Evolutionary conservation across 1,140 invertebrate genomes (phyloP).

Genomic region (Antheraea mylitta): DNA sequence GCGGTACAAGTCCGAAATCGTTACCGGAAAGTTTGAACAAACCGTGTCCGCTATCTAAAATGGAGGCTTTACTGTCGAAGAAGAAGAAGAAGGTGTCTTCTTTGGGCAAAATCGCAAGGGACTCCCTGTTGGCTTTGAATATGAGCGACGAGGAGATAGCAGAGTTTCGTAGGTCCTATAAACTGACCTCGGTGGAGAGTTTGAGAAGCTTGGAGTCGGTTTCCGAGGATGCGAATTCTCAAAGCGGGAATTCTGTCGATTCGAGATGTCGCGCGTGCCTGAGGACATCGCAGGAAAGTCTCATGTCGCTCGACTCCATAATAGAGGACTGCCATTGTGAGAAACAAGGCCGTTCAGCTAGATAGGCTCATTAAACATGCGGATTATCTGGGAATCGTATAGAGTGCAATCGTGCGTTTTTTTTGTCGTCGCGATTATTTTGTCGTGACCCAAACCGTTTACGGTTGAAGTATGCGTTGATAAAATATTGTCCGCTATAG

Average conservation of each 20-base stretch:
- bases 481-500: background rate
- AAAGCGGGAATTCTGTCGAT: constrained; percentile 65
- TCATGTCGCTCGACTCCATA: constrained; percentile 72
- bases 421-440: too few relatives aligned
- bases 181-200: constrained; percentile 70
- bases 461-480: too few relatives aligned
- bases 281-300: constrained; percentile 67
- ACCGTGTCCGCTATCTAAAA: constrained; percentile 58
- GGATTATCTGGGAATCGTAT: background rate
- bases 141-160: constrained; percentile 73
- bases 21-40: constrained; percentile 67
- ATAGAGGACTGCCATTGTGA: constrained; percentile 65
- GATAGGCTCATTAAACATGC: constrained; percentile 32
- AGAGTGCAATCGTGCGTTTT: background rate
- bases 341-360: constrained; percentile 39
- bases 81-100: constrained; percentile 69
- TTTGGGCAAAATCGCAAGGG: constrained; percentile 69
- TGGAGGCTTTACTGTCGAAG: constrained; percentile 54
- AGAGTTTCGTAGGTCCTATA: constrained; percentile 61
- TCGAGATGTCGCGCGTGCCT: constrained; percentile 66
- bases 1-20: constrained; percentile 71
- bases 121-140: constrained; percentile 69
- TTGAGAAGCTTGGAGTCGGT: constrained; percentile 69
- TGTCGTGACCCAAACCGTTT: too few relatives aligned
- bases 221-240: constrained; percentile 70